Conservation (phyloP, 2,888 invertebrate genomes). For the Mechanitis messenoides region DNA sequence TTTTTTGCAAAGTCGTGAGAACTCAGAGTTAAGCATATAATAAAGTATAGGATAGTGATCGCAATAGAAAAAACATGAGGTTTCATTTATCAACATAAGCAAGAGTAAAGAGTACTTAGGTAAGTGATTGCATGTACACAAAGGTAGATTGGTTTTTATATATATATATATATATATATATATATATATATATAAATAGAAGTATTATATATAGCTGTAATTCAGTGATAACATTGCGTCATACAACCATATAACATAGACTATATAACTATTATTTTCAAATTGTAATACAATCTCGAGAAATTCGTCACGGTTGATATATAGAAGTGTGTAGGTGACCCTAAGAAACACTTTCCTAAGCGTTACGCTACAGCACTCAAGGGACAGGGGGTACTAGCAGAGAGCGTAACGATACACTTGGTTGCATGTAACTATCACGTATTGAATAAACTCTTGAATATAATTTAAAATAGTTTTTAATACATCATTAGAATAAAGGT, state of each 20-base stretch:
- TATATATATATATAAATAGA: too few species aligned
- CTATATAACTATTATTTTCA: neutral
- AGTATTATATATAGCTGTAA: neutral
- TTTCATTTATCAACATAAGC: too few species aligned
- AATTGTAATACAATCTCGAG: neutral
- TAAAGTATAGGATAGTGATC: too few species aligned
- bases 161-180: too few species aligned
- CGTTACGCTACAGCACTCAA: neutral
- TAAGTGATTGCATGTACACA: too few species aligned
- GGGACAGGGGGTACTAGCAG: neutral
- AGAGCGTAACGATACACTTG: constrained; percentile 2
- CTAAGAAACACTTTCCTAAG: neutral
- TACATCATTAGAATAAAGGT: too few species aligned
- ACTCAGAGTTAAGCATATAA: too few species aligned
- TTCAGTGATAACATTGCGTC: neutral
- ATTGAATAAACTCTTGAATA: too few species aligned
- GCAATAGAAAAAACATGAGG: too few species aligned
- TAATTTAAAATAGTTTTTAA: too few species aligned
- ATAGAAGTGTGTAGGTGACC: neutral
- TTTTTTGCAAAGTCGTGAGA: neutral
- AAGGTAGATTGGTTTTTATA: too few species aligned
- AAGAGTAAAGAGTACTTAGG: too few species aligned
- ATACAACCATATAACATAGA: neutral
- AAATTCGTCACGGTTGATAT: constrained; percentile 2
- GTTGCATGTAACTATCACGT: neutral